Conservation (phyloP, 2,888 invertebrate species). For the Polylopha cassiicola region DNA sequence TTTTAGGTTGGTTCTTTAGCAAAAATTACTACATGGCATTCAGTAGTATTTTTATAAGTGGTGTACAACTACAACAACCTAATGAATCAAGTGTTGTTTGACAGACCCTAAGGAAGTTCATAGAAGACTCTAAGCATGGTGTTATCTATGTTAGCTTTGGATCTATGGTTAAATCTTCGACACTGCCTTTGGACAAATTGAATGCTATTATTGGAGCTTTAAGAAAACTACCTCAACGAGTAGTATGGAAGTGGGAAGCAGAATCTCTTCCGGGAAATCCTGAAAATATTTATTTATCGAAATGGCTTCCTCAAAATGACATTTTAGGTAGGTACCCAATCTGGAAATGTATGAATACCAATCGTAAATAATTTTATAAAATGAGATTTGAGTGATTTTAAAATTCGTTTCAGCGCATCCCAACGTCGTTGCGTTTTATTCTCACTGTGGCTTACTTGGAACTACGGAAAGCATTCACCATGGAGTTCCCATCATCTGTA, state of each 20-base stretch:
- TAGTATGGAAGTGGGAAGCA: slow-evolving; percentile 84
- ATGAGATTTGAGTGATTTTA: too few species aligned
- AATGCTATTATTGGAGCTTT: slow-evolving; percentile 75
- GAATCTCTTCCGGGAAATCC: slow-evolving; percentile 73
- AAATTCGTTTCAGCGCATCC: slow-evolving; percentile 58
- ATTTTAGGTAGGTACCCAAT: slow-evolving; percentile 70
- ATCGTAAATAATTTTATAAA: too few species aligned
- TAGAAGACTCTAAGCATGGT: slow-evolving; percentile 58
- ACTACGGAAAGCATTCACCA: slow-evolving; percentile 76
- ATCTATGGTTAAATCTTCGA: slow-evolving; percentile 78
- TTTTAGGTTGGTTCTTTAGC: too few species aligned
- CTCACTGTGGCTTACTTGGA: slow-evolving; percentile 77
- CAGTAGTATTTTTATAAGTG: too few species aligned
- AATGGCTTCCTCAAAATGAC: slow-evolving; percentile 82
- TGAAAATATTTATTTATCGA: slow-evolving; percentile 74
- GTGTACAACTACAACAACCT: too few species aligned
- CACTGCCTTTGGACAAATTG: slow-evolving; percentile 72
- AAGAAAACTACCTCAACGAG: slow-evolving; percentile 71
- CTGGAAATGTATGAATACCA: too few species aligned
- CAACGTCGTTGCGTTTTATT: slow-evolving; percentile 72
- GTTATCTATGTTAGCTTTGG: slow-evolving; percentile 83
- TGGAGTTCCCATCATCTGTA: slow-evolving; percentile 75
- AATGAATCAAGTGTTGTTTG: too few species aligned
- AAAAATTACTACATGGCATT: too few species aligned
- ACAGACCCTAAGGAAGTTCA: slow-evolving; percentile 3